Base-by-base conservation (phyloP, 2,113 vertebrate genomes). In the Emydura subglobosa region DNA sequence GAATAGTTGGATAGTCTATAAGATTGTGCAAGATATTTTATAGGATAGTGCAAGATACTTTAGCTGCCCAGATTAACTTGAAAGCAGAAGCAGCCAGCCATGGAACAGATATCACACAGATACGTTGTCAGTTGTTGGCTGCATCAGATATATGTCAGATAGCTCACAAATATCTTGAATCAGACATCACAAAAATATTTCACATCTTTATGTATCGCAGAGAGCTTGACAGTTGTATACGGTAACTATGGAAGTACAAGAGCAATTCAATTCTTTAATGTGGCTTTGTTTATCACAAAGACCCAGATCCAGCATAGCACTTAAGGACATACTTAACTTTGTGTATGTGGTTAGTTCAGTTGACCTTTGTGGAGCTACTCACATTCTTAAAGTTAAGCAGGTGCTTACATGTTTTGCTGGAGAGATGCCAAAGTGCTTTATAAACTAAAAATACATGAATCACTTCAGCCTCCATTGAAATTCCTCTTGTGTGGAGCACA, bases 111-210 rank as follows among this genome's bases (percentile, higher is more conserved):
- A 39, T 19, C 17, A 72, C 1, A 0, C 2, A 24, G 51, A 2
- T 53, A 53, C 16, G 51, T 53, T 53, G 51, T 17, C 51, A 53
- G 51, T 16, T 53, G 51, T 53, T 53, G 51, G 14, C 51, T 53
- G 51, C 13, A 53, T 53, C 51, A 53, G 10, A 5, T 50, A 10
- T 12, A 27, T 0, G 0, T 76, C 65, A 87, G 49, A 22, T 6
- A 12, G 49, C 55, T 78, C 50, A 68, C 53, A 85, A 27, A 51
- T 50, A 61, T 47, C 44, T 1, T 6, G 24, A 42, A 57, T 50
- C 65, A 72, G 5, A 44, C 42, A 68, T 50, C 79, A 61, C 7
- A 44, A 47, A 44, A 4, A 1, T 78, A 59, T 83, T 34, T 39
- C 34, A 24, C 47, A 50, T 82, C 61, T 76, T 61, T 7, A 34